Percentiles rank a stretch among this genome's conserved stretches.
phyloP scores from a whole-genome alignment of 2,888 invertebrate species.

The Itoplectis maculator region DNA sequence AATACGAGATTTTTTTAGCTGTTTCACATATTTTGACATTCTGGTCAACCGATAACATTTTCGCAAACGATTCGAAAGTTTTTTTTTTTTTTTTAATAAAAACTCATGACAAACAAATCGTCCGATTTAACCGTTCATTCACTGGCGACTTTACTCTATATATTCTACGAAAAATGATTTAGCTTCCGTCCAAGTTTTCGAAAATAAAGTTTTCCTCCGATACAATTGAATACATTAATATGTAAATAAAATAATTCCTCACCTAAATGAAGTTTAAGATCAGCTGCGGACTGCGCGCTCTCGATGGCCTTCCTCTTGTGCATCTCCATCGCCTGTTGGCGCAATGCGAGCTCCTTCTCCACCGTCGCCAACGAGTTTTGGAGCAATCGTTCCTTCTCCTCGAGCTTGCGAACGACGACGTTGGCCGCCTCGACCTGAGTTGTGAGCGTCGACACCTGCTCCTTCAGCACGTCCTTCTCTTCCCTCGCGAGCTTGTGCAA shows the following conservation, averaged over 20 bases:
- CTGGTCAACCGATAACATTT: too few species aligned
- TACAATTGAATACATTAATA: too few species aligned
- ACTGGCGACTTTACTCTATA: too few species aligned
- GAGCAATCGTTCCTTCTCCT: slow-evolving; percentile 97
- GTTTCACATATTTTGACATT: too few species aligned
- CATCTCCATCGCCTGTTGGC: slow-evolving; percentile 99
- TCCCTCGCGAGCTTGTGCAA: slow-evolving; percentile 96
- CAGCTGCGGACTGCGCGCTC: slow-evolving; percentile 98
- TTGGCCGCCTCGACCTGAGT: slow-evolving; percentile 98
- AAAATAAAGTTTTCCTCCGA: too few species aligned
- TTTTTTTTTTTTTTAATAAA: too few species aligned
- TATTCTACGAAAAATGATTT: too few species aligned
- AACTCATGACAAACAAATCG: too few species aligned
- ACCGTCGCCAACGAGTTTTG: slow-evolving; percentile 96
- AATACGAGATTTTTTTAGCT: too few species aligned
- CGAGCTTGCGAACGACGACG: slow-evolving; percentile 95
- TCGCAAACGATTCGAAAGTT: too few species aligned
- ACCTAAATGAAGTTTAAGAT: slow-evolving; percentile 97
- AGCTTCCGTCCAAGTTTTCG: too few species aligned
- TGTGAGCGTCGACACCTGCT: slow-evolving; percentile 92
- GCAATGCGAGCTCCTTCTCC: slow-evolving; percentile 96
- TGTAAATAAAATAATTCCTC: slow-evolving; percentile 63
- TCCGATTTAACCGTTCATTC: too few species aligned
- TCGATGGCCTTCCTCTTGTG: slow-evolving; percentile 99
- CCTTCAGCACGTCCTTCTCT: slow-evolving; percentile 96